Evolutionary conservation across 2,113 vertebrate species (phyloP).

Genomic region (Apaloderma vittatum): DNA sequence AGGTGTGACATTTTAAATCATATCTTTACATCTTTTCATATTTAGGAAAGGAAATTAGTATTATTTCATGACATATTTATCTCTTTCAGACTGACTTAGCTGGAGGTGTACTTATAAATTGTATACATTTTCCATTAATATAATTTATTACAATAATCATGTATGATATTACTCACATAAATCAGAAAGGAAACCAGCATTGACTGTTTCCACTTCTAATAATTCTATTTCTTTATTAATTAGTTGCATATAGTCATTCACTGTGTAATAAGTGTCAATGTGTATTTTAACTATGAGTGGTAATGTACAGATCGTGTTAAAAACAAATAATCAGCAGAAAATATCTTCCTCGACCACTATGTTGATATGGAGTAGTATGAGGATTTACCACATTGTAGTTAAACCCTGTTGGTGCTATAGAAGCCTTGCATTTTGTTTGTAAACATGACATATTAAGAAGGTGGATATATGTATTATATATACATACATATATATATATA

Average conservation of each 20-base stretch:
- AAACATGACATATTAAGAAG: background rate
- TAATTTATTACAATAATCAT: conserved; percentile 40
- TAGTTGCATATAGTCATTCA: background rate
- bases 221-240: background rate
- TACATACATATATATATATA: too few species aligned
- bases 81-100: conserved; percentile 7
- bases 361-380: background rate
- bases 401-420: background rate
- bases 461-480: too few species aligned
- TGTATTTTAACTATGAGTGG: background rate
- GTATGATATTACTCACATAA: conserved; percentile 15
- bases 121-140: background rate
- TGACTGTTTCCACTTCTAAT: background rate
- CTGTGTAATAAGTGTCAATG: background rate
- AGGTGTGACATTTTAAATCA: conserved; percentile 46
- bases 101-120: background rate
- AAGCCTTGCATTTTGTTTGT: background rate
- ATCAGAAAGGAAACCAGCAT: conserved; percentile 19
- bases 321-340: background rate
- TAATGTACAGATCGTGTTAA: background rate
- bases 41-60: conserved; percentile 44
- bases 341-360: background rate
- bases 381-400: background rate
- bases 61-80: conserved; percentile 49
- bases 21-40: conserved; percentile 9